Conservation (phyloP, 2,797 vertebrate species). For the Mormyrus proboscirostris region DNA sequence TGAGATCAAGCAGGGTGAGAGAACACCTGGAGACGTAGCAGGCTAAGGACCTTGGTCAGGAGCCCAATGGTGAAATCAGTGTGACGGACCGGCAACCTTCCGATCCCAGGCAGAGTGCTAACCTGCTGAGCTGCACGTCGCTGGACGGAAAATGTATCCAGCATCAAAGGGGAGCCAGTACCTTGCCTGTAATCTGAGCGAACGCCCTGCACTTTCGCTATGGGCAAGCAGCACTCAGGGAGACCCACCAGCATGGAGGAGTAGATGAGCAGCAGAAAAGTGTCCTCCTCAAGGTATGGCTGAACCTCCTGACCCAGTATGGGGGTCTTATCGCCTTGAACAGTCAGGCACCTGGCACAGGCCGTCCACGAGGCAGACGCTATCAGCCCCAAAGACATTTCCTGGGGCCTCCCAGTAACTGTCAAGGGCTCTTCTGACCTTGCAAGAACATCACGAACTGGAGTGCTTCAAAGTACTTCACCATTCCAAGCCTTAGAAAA, state of each 20-base stretch:
- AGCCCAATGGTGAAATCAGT: not conserved
- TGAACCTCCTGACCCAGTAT: not conserved
- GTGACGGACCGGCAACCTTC: not conserved
- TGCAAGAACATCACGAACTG: not conserved
- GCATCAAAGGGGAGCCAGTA: not conserved
- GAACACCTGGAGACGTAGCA: not conserved
- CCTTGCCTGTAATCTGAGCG: not conserved
- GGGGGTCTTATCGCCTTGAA: not conserved
- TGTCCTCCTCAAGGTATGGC: not conserved
- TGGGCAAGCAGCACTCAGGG: not conserved
- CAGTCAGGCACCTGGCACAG: not conserved
- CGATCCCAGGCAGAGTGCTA: not conserved
- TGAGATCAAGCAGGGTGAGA: not conserved
- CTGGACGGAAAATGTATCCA: not conserved
- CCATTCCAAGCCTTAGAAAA: not conserved
- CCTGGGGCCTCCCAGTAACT: not conserved
- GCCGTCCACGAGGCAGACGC: not conserved
- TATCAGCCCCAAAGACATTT: not conserved
- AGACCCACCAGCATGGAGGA: not conserved
- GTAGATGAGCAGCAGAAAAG: not conserved
- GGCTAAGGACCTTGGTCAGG: not conserved
- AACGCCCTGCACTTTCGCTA: not conserved
- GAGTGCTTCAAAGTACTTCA: not conserved
- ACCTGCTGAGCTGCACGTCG: not conserved
- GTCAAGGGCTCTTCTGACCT: not conserved